These are phyloP conservation scores for Eurosta solidaginis DNA, from an alignment of 1,140 invertebrate species.

Conservation along the genomic window DNA sequence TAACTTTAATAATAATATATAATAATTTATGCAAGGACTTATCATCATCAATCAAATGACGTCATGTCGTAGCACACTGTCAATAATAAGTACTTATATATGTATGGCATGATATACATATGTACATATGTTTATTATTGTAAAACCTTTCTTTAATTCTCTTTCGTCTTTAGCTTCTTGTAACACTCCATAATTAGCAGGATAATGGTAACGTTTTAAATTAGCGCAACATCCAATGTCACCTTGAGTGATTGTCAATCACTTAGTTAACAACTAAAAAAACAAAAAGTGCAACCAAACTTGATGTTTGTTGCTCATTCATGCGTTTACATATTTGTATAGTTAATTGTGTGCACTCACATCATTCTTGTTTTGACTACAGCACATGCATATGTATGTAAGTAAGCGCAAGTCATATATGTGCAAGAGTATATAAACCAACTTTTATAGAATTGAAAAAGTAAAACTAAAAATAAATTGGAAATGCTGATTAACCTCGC, in stretches of 20 bases:
- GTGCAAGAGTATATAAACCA: too few relatives aligned
- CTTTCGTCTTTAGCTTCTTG: neutral
- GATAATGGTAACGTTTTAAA: constrained; percentile 18
- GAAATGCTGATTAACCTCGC: neutral
- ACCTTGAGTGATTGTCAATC: neutral
- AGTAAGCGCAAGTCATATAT: too few relatives aligned
- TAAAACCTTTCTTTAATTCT: neutral
- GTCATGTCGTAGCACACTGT: neutral
- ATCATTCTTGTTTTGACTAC: too few relatives aligned
- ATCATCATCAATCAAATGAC: constrained; percentile 17
- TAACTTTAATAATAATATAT: too few relatives aligned
- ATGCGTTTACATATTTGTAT: neutral
- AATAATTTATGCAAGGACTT: too few relatives aligned
- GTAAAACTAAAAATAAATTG: neutral
- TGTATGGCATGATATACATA: too few relatives aligned
- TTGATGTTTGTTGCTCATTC: neutral
- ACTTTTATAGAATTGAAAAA: neutral
- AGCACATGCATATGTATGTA: too few relatives aligned
- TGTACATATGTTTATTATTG: neutral
- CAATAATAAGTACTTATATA: neutral
- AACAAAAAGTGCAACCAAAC: neutral
- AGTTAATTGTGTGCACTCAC: neutral
- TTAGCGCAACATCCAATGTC: constrained; percentile 14
- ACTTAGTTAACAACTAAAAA: neutral
- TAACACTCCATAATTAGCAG: neutral